Base-by-base conservation (phyloP, 2,888 invertebrate genomes). In the Chrysolina americana region DNA sequence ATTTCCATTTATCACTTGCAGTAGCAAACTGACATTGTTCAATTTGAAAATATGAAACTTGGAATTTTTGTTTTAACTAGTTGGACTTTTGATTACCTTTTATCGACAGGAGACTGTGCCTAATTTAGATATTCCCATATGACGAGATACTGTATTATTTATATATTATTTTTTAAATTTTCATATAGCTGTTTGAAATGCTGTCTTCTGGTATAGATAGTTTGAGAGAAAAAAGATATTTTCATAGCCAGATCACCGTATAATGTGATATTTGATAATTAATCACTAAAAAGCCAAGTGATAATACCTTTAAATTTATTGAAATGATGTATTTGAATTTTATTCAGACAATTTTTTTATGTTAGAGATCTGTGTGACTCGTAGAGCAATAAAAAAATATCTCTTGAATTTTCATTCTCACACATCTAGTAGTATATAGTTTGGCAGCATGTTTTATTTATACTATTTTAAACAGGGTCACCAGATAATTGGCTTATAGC, bases 51-150 rank as follows among this genome's bases (percentile, higher is more conserved):
- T 28, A n/a, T 59, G 9, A 28, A 9, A 8, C 6, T 28, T 2
- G 9, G 11, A n/a, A 9, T n/a, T 59, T 59, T 59, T 59, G 59
- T 59, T 59, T 59, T 15, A 28, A n/a, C 59, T 17, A 59, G 6
- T 28, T 59, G 59, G 36, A 59, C 59, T 68, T 68, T 5, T 21
- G n/a, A 53, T 10, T 53, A 50, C 44, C 13, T 59, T 72, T 66
- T 59, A 76, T 70, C 83, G 84, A 85, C 81, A 85, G 85, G 85
- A 86, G 86, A 86, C 84, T 86, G 87, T 87, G 87, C 87, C 87
- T 87, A 87, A 87, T 85, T 86, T 86, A 70, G 41, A 68, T 68
- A 36, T 56, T 36, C 53, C 28, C 53, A 41, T 68, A 53, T 68
- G 21, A 53, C 53, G 41, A 64, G n/a, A 53, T 48, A 53, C 21